Percentiles rank a stretch among this genome's conserved stretches.
Evolutionary conservation across 2,888 invertebrate species (phyloP).

Genomic region (Muscina levida): DNA sequence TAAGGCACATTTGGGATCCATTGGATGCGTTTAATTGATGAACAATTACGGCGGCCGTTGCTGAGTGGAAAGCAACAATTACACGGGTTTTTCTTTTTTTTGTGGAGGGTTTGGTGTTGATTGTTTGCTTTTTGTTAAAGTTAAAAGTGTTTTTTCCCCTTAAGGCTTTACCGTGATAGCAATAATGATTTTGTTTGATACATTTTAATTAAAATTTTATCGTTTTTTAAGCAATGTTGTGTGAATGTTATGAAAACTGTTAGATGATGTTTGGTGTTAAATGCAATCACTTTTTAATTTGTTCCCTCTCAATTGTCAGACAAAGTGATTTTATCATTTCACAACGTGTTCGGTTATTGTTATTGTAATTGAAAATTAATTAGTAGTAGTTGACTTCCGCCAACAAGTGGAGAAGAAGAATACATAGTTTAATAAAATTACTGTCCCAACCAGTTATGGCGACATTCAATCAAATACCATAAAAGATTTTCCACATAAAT

Average conservation of each 20-base stretch:
- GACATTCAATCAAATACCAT: too few relatives aligned
- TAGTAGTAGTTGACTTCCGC: too few relatives aligned
- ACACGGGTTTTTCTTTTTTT: not conserved
- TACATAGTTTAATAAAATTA: not conserved
- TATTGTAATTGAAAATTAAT: conserved; percentile 9
- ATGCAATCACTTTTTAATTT: conserved; percentile 26
- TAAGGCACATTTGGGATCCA: not conserved
- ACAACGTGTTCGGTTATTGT: not conserved
- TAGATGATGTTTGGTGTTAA: not conserved
- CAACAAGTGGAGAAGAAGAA: not conserved
- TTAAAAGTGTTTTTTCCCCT: not conserved
- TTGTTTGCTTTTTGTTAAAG: not conserved
- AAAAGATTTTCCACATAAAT: too few relatives aligned
- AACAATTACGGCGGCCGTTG: not conserved
- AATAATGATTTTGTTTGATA: conserved; percentile 33
- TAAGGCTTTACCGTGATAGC: not conserved
- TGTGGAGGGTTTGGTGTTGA: not conserved
- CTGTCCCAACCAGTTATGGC: too few relatives aligned
- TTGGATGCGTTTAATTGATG: conserved; percentile 2
- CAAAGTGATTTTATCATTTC: not conserved
- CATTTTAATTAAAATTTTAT: conserved; percentile 62
- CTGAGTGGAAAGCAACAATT: too few relatives aligned
- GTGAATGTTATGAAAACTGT: not conserved
- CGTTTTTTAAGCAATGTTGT: not conserved
- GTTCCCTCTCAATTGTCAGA: conserved; percentile 8